Evolutionary conservation across 2,797 vertebrate species (phyloP).

Genomic region (Gorsachius magnificus): DNA sequence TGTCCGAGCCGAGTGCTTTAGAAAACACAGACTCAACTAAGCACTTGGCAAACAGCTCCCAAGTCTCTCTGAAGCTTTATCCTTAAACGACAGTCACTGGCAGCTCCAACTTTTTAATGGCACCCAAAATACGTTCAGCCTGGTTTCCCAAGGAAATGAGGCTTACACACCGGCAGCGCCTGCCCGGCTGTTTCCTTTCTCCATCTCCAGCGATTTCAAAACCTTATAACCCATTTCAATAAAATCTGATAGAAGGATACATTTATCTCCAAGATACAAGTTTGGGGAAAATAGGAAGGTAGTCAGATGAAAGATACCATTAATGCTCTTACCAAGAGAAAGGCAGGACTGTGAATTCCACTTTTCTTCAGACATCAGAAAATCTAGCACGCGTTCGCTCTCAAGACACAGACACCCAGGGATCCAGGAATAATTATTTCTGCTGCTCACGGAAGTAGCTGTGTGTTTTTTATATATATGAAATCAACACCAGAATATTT

Average conservation of each 20-base stretch:
- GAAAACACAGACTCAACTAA: neutral
- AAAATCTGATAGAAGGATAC: constrained; percentile 28
- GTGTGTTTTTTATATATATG: constrained; percentile 6
- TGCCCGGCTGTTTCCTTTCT: neutral
- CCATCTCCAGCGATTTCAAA: constrained; percentile 27
- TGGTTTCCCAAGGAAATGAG: constrained; percentile 55
- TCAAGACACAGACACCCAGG: neutral
- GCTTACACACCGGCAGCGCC: neutral
- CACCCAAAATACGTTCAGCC: constrained; percentile 14
- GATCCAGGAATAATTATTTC: constrained; percentile 37
- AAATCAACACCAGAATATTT: constrained; percentile 65
- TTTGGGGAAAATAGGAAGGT: constrained; percentile 3
- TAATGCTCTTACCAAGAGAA: constrained; percentile 7
- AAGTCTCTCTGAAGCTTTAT: neutral
- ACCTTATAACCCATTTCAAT: constrained; percentile 40
- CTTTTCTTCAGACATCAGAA: neutral
- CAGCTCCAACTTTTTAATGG: constrained; percentile 47
- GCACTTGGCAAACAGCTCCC: neutral
- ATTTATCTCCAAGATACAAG: constrained; percentile 30
- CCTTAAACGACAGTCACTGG: neutral
- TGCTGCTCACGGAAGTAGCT: constrained; percentile 10
- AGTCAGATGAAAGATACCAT: constrained; percentile 24
- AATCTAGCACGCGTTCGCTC: neutral
- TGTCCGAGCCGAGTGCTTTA: neutral
- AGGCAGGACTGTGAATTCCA: neutral